Evolutionary conservation across 2,888 invertebrate species (phyloP), one percentile per base, ranked within the genome.

Genomic region (Masnerella sp.): DNA sequence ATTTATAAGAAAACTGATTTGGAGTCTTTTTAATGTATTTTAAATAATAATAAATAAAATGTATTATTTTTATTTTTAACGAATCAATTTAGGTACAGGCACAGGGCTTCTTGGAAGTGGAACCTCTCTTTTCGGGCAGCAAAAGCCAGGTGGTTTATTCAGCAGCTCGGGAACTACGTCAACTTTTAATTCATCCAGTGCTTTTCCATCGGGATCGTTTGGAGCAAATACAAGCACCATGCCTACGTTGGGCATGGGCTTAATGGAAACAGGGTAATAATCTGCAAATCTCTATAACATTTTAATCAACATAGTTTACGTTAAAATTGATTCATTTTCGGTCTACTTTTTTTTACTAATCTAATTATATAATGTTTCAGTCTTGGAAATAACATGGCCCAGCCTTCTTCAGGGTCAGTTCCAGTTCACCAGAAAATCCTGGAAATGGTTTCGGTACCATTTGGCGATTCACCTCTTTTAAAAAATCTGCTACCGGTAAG

Each of bases 381-480:
- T 14, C 38, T 81, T 2, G 75, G 81, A 14, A 75, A 73, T 5
- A 85, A 81, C 18, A 84, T 84, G 52, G 75, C 81, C 38, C 87
- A 86, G 52, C 87, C 87, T 9, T 80, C 83, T 36, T 78, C 85
- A 5, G 82, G 81, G 11, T 80, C 84, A 40, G 85, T 88, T 30
- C 88, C 90, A 1, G 89, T 93, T 0, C 93, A 93, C 86, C 94
- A 94, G 74, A 93, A 94, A 83, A 93, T 94, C 17, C 86, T 95
- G 59, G 90, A 94, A 0, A 88, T 96, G 34, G 93, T 94, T 0
- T 92, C 94, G 0, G 91, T 94, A 0, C 97, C 97, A 0, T 97
- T 95, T 83, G 96, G 97, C 0, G 95, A 96, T 84, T 94, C 94
- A 28, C 94, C 95, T 0, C 91, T 97, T 0, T 93, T 95, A 85